phyloP scores from a whole-genome alignment of 2,797 vertebrate species.

The Pitangus sulphuratus region DNA sequence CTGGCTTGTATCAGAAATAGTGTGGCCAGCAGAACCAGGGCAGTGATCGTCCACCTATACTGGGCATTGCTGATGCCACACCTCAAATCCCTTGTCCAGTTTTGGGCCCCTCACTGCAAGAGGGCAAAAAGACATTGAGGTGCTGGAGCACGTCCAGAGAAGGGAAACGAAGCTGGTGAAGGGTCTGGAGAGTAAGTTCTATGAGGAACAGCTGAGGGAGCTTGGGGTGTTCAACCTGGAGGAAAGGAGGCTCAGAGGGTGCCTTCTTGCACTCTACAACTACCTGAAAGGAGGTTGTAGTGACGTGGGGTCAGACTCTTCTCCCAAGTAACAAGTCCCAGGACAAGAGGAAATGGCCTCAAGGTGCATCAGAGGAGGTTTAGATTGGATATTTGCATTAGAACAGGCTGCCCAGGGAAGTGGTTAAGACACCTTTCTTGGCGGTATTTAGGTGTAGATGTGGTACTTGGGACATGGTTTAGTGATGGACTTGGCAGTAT shows the following conservation, averaged over 20 bases:
- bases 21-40: not conserved
- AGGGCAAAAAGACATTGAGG: not conserved
- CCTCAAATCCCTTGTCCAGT: not conserved
- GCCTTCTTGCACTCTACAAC: not conserved
- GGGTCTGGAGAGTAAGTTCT: not conserved
- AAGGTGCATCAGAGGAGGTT: not conserved
- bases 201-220: not conserved
- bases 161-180: not conserved
- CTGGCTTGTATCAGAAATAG: not conserved
- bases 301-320: not conserved
- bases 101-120: not conserved
- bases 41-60: accelerated
- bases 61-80: not conserved
- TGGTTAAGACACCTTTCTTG: not conserved
- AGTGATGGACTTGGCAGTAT: not conserved
- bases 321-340: not conserved
- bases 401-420: not conserved
- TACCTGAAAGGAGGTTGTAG: not conserved
- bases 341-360: not conserved
- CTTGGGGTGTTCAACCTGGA: not conserved
- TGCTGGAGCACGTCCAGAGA: not conserved
- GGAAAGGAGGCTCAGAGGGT: not conserved
- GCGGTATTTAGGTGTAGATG: not conserved
- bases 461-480: not conserved
- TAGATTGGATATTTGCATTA: not conserved